Conservation (phyloP, 2,797 vertebrate genomes). For the Enteromius unitaeniatus region DNA sequence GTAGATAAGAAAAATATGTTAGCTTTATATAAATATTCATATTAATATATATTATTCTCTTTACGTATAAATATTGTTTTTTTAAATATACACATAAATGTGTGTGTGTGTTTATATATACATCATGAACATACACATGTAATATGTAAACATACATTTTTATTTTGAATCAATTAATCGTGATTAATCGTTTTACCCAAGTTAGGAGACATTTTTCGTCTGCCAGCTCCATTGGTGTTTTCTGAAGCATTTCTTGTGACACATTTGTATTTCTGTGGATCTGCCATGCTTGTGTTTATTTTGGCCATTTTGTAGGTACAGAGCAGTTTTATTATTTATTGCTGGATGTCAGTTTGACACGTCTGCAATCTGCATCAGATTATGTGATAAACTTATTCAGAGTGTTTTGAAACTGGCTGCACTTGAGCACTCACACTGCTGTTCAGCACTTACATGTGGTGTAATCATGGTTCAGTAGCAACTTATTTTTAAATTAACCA, state of each 20-base stretch:
- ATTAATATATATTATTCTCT: too few relatives aligned
- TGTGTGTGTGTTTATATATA: too few relatives aligned
- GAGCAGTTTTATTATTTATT: constrained; percentile 40
- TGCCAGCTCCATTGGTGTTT: not conserved
- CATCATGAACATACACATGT: too few relatives aligned
- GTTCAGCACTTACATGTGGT: not conserved
- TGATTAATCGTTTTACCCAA: too few relatives aligned
- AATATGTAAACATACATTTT: too few relatives aligned
- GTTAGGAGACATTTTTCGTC: not conserved
- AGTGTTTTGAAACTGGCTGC: not conserved
- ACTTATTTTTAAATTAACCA: not conserved
- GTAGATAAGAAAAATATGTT: too few relatives aligned
- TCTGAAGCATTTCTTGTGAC: constrained; percentile 36
- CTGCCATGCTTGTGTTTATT: constrained; percentile 5
- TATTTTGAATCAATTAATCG: too few relatives aligned
- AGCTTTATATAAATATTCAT: too few relatives aligned
- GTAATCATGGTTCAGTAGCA: not conserved
- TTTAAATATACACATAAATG: too few relatives aligned
- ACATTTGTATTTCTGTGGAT: not conserved
- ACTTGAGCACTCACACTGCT: not conserved
- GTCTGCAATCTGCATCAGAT: constrained; percentile 63
- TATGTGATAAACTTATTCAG: constrained; percentile 15
- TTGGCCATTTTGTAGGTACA: constrained; percentile 16
- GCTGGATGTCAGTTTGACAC: constrained; percentile 20
- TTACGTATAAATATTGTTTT: too few relatives aligned